phyloP scores from a whole-genome alignment of 2,797 vertebrate species.

The Rhinella marina region DNA sequence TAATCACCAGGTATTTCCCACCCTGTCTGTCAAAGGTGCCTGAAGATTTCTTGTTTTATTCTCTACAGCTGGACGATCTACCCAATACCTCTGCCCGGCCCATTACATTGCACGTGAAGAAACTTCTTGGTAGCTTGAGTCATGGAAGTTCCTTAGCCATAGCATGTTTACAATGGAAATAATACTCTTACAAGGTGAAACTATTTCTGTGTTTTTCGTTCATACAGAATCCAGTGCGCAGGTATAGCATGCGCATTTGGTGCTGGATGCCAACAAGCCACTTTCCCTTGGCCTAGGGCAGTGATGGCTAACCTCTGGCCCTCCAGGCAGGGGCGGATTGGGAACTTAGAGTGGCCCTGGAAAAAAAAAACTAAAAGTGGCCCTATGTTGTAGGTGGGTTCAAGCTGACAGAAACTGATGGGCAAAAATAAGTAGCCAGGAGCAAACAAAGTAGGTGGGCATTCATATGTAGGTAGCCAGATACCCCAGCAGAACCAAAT shows the following conservation, averaged over 20 bases:
- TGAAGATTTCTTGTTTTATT: neutral
- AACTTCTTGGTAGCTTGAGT: neutral
- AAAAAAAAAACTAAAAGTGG: no score
- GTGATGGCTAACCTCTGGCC: no score
- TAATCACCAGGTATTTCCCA: slow-evolving; percentile 10
- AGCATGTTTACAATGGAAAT: neutral
- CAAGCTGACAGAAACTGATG: no score
- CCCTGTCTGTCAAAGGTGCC: neutral
- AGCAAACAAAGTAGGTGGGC: no score
- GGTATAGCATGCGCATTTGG: neutral
- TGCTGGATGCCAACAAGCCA: neutral
- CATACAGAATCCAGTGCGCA: neutral
- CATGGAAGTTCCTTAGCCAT: neutral
- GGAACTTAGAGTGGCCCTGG: no score
- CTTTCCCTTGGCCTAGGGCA: neutral
- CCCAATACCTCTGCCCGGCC: no score
- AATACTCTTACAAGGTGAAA: neutral
- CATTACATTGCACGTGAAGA: neutral
- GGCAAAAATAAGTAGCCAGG: no score
- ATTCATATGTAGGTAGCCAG: no score
- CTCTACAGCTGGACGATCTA: neutral
- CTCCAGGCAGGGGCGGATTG: no score
- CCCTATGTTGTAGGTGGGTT: no score
- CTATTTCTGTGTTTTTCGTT: neutral
- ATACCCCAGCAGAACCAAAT: no score